Base-by-base conservation (phyloP, 92 coral and sea anemone genomes). In the Pocillopora meandrina region DNA sequence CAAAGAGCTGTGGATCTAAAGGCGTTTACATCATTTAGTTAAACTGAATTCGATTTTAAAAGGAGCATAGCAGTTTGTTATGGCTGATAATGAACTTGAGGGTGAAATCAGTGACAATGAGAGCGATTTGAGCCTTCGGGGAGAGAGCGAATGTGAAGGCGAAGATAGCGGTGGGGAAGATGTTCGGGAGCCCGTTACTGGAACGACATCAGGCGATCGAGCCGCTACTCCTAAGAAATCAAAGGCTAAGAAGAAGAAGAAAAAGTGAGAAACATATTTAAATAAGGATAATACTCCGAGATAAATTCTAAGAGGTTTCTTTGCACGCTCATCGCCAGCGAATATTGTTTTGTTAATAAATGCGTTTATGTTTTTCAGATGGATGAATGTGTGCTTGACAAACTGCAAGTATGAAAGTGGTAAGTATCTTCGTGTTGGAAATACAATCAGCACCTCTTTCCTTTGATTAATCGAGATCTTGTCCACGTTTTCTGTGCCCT, bases 371-470 rank as follows among this genome's bases (percentile, higher is more conserved):
- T 56, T 52, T 19, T 81, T 26, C 72, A 96, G 99, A 86, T 96
- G 99, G 95, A 89, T 96, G 79, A 90, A 92, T 63, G 91, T 89
- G 17, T 94, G 98, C 88, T 89, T 96, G 71, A 89, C 96, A 35
- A 96, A 86, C 80, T 96, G 99, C 89, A 96, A 96, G 84, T 96
- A 96, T 63, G 99, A 96, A 67, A 93, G 98, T 89, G 99, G 99
- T 96, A 84, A 89, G 99, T 31, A 62, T 61, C 9, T 14, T 65
- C 66, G 34, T 59, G 64, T 23, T 47, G 20, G 55, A 81, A 64
- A 52, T 49, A 65, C 47, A 34, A 58, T 65, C 42, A 35, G 17
- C 21, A 10, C 42, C 15, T 69, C 16, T 59, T 26, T 26, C 31
- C 31, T 69, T 71, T 56, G 14, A 49, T 34, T 35, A 21, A 56